These are phyloP conservation scores for Samia ricini DNA, from an alignment of 1,140 invertebrate species.

Conservation along the genomic window DNA sequence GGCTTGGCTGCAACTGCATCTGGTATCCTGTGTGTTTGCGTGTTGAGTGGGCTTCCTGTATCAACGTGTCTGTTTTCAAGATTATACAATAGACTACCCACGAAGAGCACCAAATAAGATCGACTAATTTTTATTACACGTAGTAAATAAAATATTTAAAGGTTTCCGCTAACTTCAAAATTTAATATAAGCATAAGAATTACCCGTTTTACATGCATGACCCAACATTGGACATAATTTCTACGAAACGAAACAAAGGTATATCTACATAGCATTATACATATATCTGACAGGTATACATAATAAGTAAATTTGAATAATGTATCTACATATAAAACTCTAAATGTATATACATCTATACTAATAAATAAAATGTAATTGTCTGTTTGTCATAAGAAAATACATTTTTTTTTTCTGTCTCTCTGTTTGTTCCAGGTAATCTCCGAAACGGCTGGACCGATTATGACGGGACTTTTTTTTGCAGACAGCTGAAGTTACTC, in stretches of 20 bases:
- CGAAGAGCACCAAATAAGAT: neutral
- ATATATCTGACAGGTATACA: constrained; percentile 10
- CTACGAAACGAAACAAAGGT: constrained; percentile 58
- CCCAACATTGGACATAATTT: constrained; percentile 39
- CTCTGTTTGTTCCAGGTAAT: too few species aligned
- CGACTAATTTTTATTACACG: neutral
- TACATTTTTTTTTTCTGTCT: too few species aligned
- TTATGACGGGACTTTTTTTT: too few species aligned
- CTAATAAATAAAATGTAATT: too few species aligned
- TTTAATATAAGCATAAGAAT: constrained; percentile 1
- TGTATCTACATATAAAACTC: neutral
- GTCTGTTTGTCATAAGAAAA: too few species aligned
- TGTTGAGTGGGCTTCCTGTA: too few species aligned
- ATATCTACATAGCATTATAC: constrained; percentile 15
- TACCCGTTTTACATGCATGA: constrained; percentile 50
- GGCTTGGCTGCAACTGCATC: too few species aligned
- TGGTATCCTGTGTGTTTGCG: too few species aligned
- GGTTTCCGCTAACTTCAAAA: neutral
- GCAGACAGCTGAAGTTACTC: too few species aligned
- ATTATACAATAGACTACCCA: neutral
- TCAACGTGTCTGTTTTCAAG: too few species aligned
- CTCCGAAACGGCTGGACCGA: too few species aligned
- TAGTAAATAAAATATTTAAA: neutral
- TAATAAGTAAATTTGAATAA: neutral
- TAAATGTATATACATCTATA: too few species aligned